Percentiles rank a stretch among this genome's conserved stretches.
Evolutionary conservation across 2,797 vertebrate genomes (phyloP).

Genomic region (Peromyscus melanophrys): DNA sequence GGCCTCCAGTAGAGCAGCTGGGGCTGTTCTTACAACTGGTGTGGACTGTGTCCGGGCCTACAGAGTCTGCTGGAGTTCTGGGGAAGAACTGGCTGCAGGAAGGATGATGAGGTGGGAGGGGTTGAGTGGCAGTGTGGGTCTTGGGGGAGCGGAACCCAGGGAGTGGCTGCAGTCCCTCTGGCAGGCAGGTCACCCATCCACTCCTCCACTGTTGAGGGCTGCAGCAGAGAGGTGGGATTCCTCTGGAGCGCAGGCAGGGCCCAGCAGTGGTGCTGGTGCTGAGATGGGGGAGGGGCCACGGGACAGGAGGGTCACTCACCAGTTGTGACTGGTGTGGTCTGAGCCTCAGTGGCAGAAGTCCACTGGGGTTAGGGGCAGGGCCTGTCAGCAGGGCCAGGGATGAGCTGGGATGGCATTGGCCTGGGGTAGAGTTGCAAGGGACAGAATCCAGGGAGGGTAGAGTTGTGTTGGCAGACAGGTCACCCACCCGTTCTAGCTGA

Average conservation of each 20-base stretch:
- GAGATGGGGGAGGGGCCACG: neutral
- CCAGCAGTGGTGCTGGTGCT: neutral
- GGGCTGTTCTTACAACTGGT: neutral
- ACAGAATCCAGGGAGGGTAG: too few relatives aligned
- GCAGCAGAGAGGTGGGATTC: neutral
- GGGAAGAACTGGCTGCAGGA: neutral
- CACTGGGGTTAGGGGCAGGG: neutral
- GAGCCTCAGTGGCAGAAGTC: neutral
- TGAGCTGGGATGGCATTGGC: too few relatives aligned
- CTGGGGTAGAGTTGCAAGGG: too few relatives aligned
- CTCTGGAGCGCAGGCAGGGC: neutral
- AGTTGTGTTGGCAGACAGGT: too few relatives aligned
- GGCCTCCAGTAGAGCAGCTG: neutral
- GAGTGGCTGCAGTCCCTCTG: neutral
- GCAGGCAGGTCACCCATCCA: neutral
- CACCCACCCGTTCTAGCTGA: too few relatives aligned
- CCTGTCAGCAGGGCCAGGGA: too few relatives aligned
- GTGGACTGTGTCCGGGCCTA: neutral
- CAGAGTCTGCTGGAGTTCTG: neutral
- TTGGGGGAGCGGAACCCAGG: neutral
- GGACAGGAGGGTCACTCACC: neutral
- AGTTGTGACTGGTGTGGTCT: neutral
- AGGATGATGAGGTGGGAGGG: neutral
- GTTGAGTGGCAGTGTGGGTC: neutral
- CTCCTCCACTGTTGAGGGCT: neutral